phyloP scores from a whole-genome alignment of 2,113 vertebrate species.

The Nanorana parkeri region DNA sequence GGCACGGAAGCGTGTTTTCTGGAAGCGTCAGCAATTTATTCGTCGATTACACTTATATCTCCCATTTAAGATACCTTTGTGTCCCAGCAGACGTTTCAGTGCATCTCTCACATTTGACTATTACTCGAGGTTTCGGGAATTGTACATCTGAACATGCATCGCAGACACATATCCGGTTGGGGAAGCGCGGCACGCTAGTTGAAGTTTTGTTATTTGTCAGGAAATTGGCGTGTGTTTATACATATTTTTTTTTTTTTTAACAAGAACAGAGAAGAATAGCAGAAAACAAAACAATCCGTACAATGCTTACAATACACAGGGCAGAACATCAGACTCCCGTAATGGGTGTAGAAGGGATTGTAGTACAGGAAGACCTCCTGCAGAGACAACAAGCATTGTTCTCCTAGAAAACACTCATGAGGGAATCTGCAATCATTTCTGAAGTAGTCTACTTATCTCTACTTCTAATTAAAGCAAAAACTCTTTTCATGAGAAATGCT shows the following conservation, averaged over 20 bases:
- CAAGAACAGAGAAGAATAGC: background rate
- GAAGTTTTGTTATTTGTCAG: constrained; percentile 29
- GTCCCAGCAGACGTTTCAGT: too few relatives aligned
- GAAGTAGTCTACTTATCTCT: too few relatives aligned
- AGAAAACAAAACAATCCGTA: constrained; percentile 17
- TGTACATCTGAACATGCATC: background rate
- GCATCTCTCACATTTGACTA: too few relatives aligned
- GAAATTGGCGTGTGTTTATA: constrained; percentile 17
- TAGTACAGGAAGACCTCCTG: background rate
- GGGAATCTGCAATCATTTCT: background rate
- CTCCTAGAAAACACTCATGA: background rate
- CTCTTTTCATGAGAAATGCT: too few relatives aligned
- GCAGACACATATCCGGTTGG: background rate
- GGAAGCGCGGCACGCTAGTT: background rate
- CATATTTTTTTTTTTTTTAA: background rate
- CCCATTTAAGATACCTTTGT: too few relatives aligned
- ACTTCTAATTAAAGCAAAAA: too few relatives aligned
- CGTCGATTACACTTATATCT: too few relatives aligned
- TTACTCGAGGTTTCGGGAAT: background rate
- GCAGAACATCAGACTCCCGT: background rate
- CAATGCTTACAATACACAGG: constrained; percentile 11
- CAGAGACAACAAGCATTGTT: background rate
- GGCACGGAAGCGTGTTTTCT: too few relatives aligned
- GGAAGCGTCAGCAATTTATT: too few relatives aligned
- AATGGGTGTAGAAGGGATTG: background rate